These are phyloP conservation scores for Mormyrus hasselquistii DNA, from an alignment of 2,797 vertebrate species.

Conservation along the genomic window DNA sequence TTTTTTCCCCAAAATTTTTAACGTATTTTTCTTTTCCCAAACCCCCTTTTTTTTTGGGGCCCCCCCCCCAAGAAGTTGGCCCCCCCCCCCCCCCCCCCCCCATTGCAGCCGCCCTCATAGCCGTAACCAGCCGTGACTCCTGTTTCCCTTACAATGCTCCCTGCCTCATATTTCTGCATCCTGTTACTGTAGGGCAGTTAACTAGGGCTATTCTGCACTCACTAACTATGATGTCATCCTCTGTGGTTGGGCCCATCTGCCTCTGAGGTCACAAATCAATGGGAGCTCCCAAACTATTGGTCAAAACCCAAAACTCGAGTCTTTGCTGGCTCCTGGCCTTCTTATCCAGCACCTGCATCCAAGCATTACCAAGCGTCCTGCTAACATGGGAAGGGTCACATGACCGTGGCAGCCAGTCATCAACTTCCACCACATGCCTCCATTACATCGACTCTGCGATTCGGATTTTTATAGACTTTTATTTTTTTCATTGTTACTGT, in stretches of 20 bases:
- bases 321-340: neutral
- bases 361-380: neutral
- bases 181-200: neutral
- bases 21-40: too few relatives aligned
- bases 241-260: neutral
- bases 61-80: too few relatives aligned
- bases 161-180: neutral
- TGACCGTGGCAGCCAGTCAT: neutral
- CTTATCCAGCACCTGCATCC: neutral
- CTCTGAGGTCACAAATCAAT: neutral
- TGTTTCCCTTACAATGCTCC: neutral
- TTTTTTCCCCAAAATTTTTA: too few relatives aligned
- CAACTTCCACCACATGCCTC: neutral
- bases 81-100: too few relatives aligned
- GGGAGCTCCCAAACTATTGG: neutral
- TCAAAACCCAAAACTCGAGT: neutral
- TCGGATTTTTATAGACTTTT: neutral
- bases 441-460: neutral
- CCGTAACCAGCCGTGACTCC: neutral
- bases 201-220: neutral
- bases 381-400: neutral
- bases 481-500: neutral
- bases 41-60: too few relatives aligned
- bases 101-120: neutral
- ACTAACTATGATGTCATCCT: neutral